Evolutionary conservation across 1,140 invertebrate species (phyloP).

Genomic region (Drosophila kanapiae): DNA sequence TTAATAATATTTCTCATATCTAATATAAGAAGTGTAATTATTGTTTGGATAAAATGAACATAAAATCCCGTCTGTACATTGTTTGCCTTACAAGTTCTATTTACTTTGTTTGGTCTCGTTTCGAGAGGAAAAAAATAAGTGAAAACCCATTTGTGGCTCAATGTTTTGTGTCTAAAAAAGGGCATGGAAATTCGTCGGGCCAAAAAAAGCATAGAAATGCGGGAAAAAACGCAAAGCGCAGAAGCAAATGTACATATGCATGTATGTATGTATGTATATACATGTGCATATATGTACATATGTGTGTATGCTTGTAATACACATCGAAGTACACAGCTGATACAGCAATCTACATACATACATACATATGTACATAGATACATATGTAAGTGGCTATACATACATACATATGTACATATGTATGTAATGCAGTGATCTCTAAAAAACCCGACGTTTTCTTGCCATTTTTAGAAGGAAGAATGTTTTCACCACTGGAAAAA

Average conservation of each 20-base stretch:
- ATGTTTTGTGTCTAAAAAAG: slow-evolving; percentile 38
- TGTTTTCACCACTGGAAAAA: background rate
- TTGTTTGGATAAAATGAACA: too few relatives aligned
- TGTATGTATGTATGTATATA: background rate
- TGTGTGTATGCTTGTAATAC: slow-evolving; percentile 2
- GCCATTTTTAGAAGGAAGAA: background rate
- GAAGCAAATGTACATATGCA: slow-evolving; percentile 18
- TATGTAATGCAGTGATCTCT: background rate
- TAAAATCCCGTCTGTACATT: background rate
- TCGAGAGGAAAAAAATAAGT: slow-evolving; percentile 14
- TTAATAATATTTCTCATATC: background rate
- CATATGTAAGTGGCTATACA: background rate
- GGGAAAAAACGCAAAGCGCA: slow-evolving; percentile 7
- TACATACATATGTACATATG: background rate
- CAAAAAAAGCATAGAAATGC: slow-evolving; percentile 28
- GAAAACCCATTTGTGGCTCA: slow-evolving; percentile 35
- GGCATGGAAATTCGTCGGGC: slow-evolving; percentile 40
- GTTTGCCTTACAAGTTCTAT: background rate
- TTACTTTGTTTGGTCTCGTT: slow-evolving; percentile 1
- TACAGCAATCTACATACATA: slow-evolving; percentile 10
- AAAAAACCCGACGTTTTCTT: background rate
- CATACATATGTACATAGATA: background rate
- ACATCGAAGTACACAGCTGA: slow-evolving; percentile 15
- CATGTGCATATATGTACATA: background rate
- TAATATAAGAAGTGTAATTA: too few relatives aligned